Evolutionary conservation across 2,113 vertebrate species (phyloP).

Genomic region (Coregonus clupeaformis): DNA sequence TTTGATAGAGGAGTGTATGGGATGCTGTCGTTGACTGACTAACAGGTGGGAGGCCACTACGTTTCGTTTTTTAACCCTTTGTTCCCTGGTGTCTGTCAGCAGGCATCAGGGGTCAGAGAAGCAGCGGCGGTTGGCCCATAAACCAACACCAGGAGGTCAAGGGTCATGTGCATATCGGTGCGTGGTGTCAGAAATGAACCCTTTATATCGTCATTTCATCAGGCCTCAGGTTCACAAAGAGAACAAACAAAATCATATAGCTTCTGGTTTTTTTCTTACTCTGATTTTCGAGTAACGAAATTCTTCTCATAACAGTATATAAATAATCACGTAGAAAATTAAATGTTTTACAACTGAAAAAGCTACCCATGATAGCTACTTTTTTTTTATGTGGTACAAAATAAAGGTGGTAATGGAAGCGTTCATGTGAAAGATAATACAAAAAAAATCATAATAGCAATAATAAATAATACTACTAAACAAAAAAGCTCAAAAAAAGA

Average conservation of each 20-base stretch:
- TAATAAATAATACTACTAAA: slow-evolving; percentile 66
- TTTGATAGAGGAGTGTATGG: slow-evolving; percentile 42
- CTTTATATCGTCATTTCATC: slow-evolving; percentile 62
- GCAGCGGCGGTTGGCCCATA: slow-evolving; percentile 76
- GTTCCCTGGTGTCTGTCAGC: slow-evolving; percentile 82
- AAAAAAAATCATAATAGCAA: slow-evolving; percentile 35
- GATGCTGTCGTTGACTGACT: slow-evolving; percentile 72
- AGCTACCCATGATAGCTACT: slow-evolving; percentile 82
- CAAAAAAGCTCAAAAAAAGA: slow-evolving; percentile 43
- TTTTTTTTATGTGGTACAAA: slow-evolving; percentile 81
- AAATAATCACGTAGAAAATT: slow-evolving; percentile 71
- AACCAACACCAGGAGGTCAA: slow-evolving; percentile 89
- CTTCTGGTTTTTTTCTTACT: slow-evolving; percentile 64
- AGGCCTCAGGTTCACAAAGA: slow-evolving; percentile 65
- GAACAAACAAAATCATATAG: slow-evolving; percentile 54
- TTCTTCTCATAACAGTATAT: slow-evolving; percentile 58
- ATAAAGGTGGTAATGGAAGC: slow-evolving; percentile 85
- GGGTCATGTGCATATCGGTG: slow-evolving; percentile 90
- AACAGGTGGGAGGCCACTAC: slow-evolving; percentile 70
- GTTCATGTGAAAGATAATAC: slow-evolving; percentile 80
- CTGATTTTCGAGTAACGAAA: slow-evolving; percentile 60
- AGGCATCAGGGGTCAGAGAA: slow-evolving; percentile 71
- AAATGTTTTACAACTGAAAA: slow-evolving; percentile 68
- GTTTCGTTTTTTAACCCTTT: slow-evolving; percentile 80
- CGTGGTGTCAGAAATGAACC: slow-evolving; percentile 71